phyloP scores from a whole-genome alignment of 2,888 invertebrate genomes.

The Lucinisca nassula region DNA sequence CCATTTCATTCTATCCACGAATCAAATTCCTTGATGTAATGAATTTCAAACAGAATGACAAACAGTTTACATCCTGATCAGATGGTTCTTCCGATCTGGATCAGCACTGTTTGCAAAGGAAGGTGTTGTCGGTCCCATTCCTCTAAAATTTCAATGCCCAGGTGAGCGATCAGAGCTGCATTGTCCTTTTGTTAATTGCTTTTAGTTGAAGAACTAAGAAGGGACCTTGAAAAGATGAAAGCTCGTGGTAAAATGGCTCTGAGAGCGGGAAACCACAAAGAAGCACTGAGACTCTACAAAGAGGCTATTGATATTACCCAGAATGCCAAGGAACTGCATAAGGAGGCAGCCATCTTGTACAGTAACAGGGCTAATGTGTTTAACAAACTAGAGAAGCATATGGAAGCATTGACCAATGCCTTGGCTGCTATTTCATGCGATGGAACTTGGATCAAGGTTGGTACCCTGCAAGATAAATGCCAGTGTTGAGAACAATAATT shows the following conservation, averaged over 20 bases:
- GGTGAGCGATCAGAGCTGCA: too few relatives aligned
- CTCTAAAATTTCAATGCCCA: too few relatives aligned
- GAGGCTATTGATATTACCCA: conserved; percentile 62
- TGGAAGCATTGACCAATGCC: conserved; percentile 65
- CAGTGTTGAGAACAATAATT: too few relatives aligned
- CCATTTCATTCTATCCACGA: too few relatives aligned
- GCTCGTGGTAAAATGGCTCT: conserved; percentile 66
- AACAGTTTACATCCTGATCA: too few relatives aligned
- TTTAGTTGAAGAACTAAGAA: conserved; percentile 64
- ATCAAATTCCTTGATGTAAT: too few relatives aligned
- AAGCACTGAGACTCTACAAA: conserved; percentile 68
- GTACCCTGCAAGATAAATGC: too few relatives aligned
- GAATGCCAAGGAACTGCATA: conserved; percentile 51
- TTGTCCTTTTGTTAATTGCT: not conserved
- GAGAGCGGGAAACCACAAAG: conserved; percentile 43
- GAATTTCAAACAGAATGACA: too few relatives aligned
- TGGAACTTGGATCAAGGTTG: conserved; percentile 70
- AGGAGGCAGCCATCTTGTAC: conserved; percentile 71
- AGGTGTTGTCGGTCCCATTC: too few relatives aligned
- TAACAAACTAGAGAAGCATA: conserved; percentile 41
- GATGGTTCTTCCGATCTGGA: too few relatives aligned
- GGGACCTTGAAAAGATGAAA: conserved; percentile 60
- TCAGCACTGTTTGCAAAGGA: too few relatives aligned
- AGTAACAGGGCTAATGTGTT: conserved; percentile 73
- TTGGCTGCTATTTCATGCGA: conserved; percentile 64